Conservation (phyloP, 2,888 invertebrate genomes). For the Graphium colonna region DNA sequence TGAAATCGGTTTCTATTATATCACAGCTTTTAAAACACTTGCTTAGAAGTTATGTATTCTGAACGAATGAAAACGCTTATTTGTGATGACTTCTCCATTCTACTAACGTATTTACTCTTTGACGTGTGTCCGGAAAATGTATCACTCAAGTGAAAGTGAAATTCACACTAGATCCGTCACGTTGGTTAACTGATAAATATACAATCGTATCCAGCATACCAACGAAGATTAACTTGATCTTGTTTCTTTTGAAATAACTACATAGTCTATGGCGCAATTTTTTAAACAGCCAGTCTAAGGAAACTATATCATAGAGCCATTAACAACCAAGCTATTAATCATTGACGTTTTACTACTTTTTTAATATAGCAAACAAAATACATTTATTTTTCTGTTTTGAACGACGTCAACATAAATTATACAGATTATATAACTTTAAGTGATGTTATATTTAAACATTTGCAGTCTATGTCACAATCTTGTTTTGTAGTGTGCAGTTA, state of each 20-base stretch:
- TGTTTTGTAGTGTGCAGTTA: constrained; percentile 17
- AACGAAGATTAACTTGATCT: not conserved
- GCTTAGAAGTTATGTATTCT: not conserved
- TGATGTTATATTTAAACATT: constrained; percentile 8
- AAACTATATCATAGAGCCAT: too few relatives aligned
- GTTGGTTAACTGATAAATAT: not conserved
- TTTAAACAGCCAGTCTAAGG: too few relatives aligned
- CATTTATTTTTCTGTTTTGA: not conserved
- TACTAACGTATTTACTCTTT: constrained; percentile 9
- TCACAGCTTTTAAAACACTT: not conserved
- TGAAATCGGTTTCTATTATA: not conserved
- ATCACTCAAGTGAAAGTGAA: constrained; percentile 20
- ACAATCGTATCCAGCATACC: not conserved
- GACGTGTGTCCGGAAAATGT: constrained; percentile 13
- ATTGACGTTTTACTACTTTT: too few relatives aligned
- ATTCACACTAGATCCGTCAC: constrained; percentile 13
- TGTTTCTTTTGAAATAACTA: not conserved
- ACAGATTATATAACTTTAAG: constrained; percentile 4
- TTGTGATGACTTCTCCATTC: constrained; percentile 8
- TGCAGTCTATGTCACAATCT: constrained; percentile 3
- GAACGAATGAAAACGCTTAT: not conserved
- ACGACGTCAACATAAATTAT: constrained; percentile 2
- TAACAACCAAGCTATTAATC: too few relatives aligned
- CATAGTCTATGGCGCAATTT: too few relatives aligned
- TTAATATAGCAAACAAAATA: too few relatives aligned